A percentile compares a stretch with the other conserved stretches of the same genome.
Evolutionary conservation across 2,888 invertebrate genomes (phyloP).

Genomic region (Tortrix viridana): DNA sequence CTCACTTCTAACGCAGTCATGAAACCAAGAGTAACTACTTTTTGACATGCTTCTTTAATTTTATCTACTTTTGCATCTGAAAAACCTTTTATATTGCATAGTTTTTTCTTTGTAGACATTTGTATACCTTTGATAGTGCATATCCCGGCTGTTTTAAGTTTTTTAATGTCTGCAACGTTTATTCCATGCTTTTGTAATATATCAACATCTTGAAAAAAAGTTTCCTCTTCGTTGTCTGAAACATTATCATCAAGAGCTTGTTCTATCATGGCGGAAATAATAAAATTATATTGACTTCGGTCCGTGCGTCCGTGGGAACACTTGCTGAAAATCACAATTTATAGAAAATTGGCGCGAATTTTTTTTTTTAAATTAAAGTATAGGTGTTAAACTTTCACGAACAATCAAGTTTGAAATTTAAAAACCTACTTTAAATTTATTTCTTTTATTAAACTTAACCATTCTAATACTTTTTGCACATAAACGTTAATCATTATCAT

Average conservation of each 20-base stretch:
- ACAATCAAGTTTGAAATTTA: too few relatives aligned
- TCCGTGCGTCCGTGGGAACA: neutral
- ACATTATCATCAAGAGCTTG: constrained; percentile 72
- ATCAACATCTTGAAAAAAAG: constrained; percentile 90
- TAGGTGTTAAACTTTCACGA: too few relatives aligned
- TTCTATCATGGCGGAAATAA: constrained; percentile 59
- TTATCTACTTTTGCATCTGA: constrained; percentile 91
- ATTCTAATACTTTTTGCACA: too few relatives aligned
- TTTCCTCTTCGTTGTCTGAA: constrained; percentile 86
- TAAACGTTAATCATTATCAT: too few relatives aligned
- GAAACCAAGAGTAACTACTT: constrained; percentile 86
- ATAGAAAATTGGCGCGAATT: constrained; percentile 6
- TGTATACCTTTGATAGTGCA: constrained; percentile 92
- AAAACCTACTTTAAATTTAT: too few relatives aligned
- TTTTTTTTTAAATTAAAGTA: too few relatives aligned
- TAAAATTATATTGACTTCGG: neutral
- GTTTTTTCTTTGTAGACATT: constrained; percentile 90
- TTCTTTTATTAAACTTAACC: too few relatives aligned
- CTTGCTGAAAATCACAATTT: neutral
- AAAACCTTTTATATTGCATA: constrained; percentile 89
- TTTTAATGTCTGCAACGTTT: constrained; percentile 90
- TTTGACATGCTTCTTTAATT: constrained; percentile 90
- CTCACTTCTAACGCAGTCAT: constrained; percentile 90
- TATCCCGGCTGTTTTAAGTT: constrained; percentile 89
- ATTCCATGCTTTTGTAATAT: constrained; percentile 85